phyloP scores from a whole-genome alignment of 1,140 invertebrate species.

The Drosophila nasuta region DNA sequence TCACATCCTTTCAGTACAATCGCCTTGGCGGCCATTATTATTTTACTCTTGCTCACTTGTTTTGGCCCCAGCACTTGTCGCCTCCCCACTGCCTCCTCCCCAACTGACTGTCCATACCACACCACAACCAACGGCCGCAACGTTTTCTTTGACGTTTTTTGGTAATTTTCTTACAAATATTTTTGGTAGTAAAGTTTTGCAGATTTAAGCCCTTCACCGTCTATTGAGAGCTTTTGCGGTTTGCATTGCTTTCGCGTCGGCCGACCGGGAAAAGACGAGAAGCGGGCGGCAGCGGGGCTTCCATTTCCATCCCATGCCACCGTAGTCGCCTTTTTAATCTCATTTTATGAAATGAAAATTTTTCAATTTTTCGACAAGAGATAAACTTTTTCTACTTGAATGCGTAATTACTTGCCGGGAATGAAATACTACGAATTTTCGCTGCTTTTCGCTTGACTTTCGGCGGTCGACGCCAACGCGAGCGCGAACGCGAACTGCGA shows the following conservation, averaged over 20 bases:
- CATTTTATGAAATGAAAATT: conserved; percentile 83
- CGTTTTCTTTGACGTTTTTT: conserved; percentile 57
- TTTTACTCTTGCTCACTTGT: conserved; percentile 54
- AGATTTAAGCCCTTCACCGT: conserved; percentile 73
- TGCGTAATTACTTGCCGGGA: conserved; percentile 74
- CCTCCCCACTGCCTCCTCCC: background rate
- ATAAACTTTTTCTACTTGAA: conserved; percentile 83
- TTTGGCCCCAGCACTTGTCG: conserved; percentile 2
- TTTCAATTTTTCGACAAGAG: conserved; percentile 81
- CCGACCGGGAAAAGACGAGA: background rate
- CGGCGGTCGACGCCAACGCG: conserved; percentile 42
- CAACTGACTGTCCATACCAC: background rate
- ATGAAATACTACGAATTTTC: conserved; percentile 66
- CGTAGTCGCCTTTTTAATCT: conserved; percentile 73
- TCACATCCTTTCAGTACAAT: background rate
- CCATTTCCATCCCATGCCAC: background rate
- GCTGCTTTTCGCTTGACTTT: conserved; percentile 58
- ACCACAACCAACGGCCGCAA: conserved; percentile 4
- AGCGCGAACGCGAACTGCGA: conserved; percentile 10
- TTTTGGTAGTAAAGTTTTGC: conserved; percentile 74
- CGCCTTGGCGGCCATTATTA: conserved; percentile 70
- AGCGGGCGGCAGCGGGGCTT: background rate
- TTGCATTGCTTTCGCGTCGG: conserved; percentile 55
- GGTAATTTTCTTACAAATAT: conserved; percentile 81
- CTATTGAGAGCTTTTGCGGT: conserved; percentile 66